These are phyloP conservation scores for Campoletis raptor DNA, from an alignment of 2,888 invertebrate genomes.

Conservation along the genomic window DNA sequence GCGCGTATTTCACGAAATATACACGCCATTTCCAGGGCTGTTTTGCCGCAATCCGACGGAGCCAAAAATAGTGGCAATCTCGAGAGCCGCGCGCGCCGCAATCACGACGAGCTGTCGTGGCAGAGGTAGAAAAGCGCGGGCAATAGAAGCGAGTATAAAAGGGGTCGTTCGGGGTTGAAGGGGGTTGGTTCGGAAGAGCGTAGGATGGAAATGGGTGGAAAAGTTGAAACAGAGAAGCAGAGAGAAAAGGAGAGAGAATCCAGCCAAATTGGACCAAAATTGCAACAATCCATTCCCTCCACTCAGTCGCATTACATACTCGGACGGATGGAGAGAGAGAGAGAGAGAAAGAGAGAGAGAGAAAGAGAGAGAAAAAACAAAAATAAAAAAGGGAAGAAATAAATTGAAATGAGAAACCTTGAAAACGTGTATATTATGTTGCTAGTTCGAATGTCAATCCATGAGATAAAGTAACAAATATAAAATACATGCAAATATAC, in stretches of 20 bases:
- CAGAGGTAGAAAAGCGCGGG: conserved; percentile 52
- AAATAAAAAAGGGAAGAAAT: conserved; percentile 15
- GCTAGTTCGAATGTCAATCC: conserved; percentile 23
- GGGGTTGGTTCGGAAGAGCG: background rate
- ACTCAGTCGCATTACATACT: conserved; percentile 54
- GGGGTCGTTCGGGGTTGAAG: conserved; percentile 5
- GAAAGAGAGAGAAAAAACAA: no score
- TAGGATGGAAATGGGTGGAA: conserved; percentile 20
- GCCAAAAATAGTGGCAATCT: conserved; percentile 68
- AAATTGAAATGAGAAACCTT: conserved; percentile 46
- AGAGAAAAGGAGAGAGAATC: conserved; percentile 25
- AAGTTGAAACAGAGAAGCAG: conserved; percentile 35
- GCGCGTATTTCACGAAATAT: conserved; percentile 66
- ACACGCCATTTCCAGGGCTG: conserved; percentile 64
- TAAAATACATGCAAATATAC: background rate
- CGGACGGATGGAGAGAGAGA: conserved; percentile 10
- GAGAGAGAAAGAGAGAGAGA: background rate
- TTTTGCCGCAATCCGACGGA: conserved; percentile 60
- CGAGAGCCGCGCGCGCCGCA: conserved; percentile 62
- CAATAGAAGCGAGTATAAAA: conserved; percentile 35
- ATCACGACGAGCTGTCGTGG: conserved; percentile 67
- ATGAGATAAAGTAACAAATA: conserved; percentile 1
- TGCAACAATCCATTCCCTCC: conserved; percentile 59
- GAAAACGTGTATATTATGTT: conserved; percentile 31
- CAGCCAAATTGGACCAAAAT: conserved; percentile 59